Evolutionary conservation across 2,797 vertebrate species (phyloP), one percentile per base, ranked within the genome.

Genomic region (Ceryle rudis): DNA sequence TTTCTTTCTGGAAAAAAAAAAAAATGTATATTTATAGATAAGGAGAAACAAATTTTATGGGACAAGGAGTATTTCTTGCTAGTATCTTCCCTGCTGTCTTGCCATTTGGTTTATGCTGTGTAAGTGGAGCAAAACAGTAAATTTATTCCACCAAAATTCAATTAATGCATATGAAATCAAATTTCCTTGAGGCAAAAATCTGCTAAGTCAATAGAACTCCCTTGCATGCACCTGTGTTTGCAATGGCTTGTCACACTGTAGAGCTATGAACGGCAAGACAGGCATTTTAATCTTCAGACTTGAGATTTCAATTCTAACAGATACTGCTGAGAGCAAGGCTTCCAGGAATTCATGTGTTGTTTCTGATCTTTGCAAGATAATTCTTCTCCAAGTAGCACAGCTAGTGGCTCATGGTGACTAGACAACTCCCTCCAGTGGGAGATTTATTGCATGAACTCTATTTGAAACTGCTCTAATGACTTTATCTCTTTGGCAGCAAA

Each of bases 391-490:
- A 75, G 72, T 3, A 72, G 66, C 65, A 44, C 37, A 37, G 71
- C 35, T 37, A 33, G 83, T 7, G 31, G 62, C 35, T 80, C 77
- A 57, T 1, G 0, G 37, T 86, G 86, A 79, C 58, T 65, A 89
- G 64, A 96, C 60, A 89, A 83, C 96, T 93, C 97, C 95, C 97
- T 96, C 93, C 87, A 97, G 96, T 91, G 96, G 96, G 57, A 97
- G 84, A 84, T 92, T 81, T 95, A 83, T 55, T 94, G 51, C 54
- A 74, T 87, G 86, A 81, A 92, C 80, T 82, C 52, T 86, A 0
- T 57, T 90, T 72, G 80, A 89, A 97, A 80, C 37, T 33, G 39
- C 70, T 35, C 49, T 47, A 29, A 58, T 21, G 70, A 60, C 33
- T 44, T 25, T 64, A 33, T 88, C 46, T 51, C 47, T 55, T 72